Evolutionary conservation across 2,113 vertebrate genomes (phyloP), one percentile per base, ranked within the genome.

Genomic region (Poeciliopsis retropinna): DNA sequence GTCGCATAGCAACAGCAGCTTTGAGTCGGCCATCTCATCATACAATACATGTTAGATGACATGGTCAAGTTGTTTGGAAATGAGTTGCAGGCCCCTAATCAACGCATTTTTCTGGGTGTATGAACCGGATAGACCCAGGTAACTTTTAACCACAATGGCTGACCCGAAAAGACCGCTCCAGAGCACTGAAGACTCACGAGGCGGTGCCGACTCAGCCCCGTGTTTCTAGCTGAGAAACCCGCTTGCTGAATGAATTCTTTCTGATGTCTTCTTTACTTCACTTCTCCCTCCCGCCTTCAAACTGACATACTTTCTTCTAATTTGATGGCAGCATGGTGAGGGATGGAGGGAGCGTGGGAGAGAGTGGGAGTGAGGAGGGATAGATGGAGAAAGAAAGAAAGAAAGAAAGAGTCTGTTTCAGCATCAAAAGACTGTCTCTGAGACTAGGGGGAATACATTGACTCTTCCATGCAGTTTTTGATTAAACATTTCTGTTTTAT

Each of bases 231-330:
- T 37, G 70, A 64, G 75, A 85, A 87, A 85, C 76, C 73, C 85
- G 81, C 81, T 76, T 71, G 27, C 28, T 84, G 88, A 91, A 91
- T 85, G 87, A 91, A 93, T 91, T 91, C 88, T 87, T 84, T 94
- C 85, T 92, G 91, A 92, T 92, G 92, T 93, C 81, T 80, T 75
- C 68, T 47, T 79, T 69, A 68, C 77, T 73, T 72, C 74, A 44
- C 61, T 60, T 67, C 84, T 85, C 80, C 77, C 80, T 76, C 73
- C 73, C 76, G 83, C 86, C 81, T 88, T 83, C 89, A 82, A 85
- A 79, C 86, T 94, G 92, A 93, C 92, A 93, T 72, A 92, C 84
- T 93, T 93, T 90, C 85, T 89, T 88, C 83, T 85, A 86, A 90
- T 91, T 92, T 89, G 88, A 79, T 78, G 65, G 80, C 81, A 75